Conservation (phyloP, 1,140 invertebrate genomes). For the Ganaspis sp. region DNA sequence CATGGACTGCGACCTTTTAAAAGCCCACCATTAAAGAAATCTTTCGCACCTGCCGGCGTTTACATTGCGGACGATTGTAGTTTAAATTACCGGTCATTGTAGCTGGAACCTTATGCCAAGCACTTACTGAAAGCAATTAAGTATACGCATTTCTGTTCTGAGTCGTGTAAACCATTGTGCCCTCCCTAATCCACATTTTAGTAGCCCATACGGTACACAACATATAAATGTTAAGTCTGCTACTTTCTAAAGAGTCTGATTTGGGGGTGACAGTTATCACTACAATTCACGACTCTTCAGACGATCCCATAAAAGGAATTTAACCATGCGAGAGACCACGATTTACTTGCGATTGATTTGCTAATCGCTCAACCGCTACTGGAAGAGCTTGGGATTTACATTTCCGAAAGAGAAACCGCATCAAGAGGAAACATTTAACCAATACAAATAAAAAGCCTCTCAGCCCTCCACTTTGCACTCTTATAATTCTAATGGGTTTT, state of each 20-base stretch:
- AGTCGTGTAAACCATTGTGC: neutral
- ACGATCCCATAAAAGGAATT: conserved; percentile 1
- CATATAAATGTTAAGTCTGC: neutral
- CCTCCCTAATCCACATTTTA: too few species aligned
- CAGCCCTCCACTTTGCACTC: neutral
- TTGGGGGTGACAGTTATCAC: neutral
- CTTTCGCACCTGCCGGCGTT: conserved; percentile 25
- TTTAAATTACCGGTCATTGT: conserved; percentile 30
- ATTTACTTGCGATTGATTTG: conserved; percentile 24
- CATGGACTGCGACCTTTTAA: neutral
- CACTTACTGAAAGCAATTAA: neutral
- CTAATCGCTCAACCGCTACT: neutral
- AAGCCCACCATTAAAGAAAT: conserved; percentile 10
- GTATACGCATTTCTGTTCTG: neutral
- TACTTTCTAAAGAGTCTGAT: neutral
- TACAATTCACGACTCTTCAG: neutral
- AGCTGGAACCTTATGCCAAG: neutral
- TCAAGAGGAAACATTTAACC: conserved; percentile 15
- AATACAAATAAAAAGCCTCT: conserved; percentile 1
- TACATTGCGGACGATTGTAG: conserved; percentile 25
- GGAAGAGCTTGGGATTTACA: neutral
- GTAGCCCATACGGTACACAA: too few species aligned
- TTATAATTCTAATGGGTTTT: neutral
- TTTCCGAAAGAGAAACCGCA: neutral
- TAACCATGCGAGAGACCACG: conserved; percentile 19